Evolutionary conservation across 2,888 invertebrate genomes (phyloP).

Genomic region (Tachystola acroxantha): DNA sequence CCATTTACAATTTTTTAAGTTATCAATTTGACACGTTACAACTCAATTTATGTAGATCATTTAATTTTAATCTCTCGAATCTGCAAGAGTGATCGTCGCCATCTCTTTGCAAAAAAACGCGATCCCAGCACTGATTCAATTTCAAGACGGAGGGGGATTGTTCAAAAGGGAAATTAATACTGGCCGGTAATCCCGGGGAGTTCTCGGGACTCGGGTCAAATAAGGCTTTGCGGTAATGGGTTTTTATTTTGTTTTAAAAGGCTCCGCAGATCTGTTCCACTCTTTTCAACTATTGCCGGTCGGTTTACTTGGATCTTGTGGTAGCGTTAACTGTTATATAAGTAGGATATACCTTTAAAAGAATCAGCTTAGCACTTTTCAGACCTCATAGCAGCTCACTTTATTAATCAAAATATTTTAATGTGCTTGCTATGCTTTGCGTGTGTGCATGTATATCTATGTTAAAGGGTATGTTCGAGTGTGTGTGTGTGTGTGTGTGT

Average conservation of each 20-base stretch:
- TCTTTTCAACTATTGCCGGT: neutral
- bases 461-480: too few species aligned
- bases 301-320: neutral
- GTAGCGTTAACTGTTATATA: neutral
- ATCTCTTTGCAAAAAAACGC: slow-evolving; percentile 40
- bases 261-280: neutral
- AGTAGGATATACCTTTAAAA: too few species aligned
- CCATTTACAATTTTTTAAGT: too few species aligned
- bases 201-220: slow-evolving; percentile 12
- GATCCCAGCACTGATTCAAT: slow-evolving; percentile 42
- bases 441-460: too few species aligned
- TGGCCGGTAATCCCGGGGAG: slow-evolving; percentile 22
- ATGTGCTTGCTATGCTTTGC: too few species aligned
- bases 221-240: slow-evolving; percentile 13
- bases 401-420: too few species aligned
- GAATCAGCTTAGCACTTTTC: neutral
- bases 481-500: too few species aligned
- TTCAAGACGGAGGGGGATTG: slow-evolving; percentile 32
- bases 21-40: neutral
- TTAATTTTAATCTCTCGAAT: slow-evolving; percentile 34
- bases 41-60: slow-evolving; percentile 28
- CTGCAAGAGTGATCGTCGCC: slow-evolving; percentile 19
- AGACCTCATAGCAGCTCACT: too few species aligned
- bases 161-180: slow-evolving; percentile 36
- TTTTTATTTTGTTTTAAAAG: slow-evolving; percentile 7